These are phyloP conservation scores for Pristis pectinata DNA, from an alignment of 2,797 vertebrate genomes.

Conservation along the genomic window DNA sequence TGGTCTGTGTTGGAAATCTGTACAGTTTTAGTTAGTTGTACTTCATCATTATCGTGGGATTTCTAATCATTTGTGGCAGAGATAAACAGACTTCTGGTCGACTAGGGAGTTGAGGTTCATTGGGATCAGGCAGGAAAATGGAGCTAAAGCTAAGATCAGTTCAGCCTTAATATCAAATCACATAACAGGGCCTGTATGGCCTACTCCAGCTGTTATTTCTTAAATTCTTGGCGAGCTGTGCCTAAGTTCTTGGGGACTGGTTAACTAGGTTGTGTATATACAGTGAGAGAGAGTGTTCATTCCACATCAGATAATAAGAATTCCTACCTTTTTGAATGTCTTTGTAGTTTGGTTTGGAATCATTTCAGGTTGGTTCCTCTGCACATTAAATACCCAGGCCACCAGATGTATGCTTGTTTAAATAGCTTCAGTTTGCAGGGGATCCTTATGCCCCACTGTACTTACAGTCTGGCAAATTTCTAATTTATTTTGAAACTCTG, in stretches of 20 bases:
- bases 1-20: not conserved
- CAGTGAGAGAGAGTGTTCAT: not conserved
- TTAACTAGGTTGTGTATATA: not conserved
- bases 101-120: no score
- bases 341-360: not conserved
- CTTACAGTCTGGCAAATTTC: not conserved
- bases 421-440: not conserved
- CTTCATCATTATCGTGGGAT: not conserved
- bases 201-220: no score
- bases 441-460: not conserved
- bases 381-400: not conserved
- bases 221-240: not conserved
- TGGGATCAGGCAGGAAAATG: no score
- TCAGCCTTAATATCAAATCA: no score
- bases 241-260: not conserved
- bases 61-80: not conserved
- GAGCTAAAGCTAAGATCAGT: no score
- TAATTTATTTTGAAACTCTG: not conserved
- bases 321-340: not conserved
- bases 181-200: no score
- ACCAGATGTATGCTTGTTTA: not conserved
- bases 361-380: not conserved
- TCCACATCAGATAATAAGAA: not conserved
- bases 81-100: no score
- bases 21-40: not conserved